phyloP scores from a whole-genome alignment of 2,797 vertebrate genomes.

The Pipistrellus pygmaeus region DNA sequence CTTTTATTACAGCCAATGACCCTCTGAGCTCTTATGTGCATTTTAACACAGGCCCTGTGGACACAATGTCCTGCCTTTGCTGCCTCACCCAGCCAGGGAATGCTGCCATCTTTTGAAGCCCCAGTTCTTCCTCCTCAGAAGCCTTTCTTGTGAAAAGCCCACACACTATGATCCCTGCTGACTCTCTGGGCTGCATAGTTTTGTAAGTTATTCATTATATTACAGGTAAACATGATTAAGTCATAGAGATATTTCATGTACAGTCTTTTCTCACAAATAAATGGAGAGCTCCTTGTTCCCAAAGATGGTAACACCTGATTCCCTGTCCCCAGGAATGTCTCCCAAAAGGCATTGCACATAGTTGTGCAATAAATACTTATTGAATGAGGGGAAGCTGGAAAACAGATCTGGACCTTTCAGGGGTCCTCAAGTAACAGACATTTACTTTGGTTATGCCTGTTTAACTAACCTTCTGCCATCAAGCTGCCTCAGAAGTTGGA shows the following conservation, averaged over 20 bases:
- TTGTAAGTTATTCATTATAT: constrained; percentile 10
- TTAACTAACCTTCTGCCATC: constrained; percentile 22
- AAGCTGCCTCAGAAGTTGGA: background rate
- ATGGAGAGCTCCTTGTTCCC: background rate
- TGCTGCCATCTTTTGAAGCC: constrained; percentile 17
- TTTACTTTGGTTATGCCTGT: background rate
- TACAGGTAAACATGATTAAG: background rate
- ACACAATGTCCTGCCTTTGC: background rate
- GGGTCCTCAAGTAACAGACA: background rate
- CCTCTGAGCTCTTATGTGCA: background rate
- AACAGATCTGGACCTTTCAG: background rate
- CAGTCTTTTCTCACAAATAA: constrained; percentile 40
- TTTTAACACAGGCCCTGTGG: background rate
- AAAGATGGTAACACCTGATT: background rate
- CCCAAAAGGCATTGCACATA: background rate
- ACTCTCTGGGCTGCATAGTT: background rate
- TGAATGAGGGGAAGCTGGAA: background rate
- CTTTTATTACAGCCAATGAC: background rate
- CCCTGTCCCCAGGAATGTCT: background rate
- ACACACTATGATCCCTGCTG: background rate
- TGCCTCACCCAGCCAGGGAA: background rate
- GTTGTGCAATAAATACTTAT: background rate
- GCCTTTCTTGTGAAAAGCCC: background rate
- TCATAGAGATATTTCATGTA: constrained; percentile 22
- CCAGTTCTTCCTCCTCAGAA: background rate